phyloP scores from a whole-genome alignment of 92 coral and sea anemone genomes.

The Scolanthus callimorphus region DNA sequence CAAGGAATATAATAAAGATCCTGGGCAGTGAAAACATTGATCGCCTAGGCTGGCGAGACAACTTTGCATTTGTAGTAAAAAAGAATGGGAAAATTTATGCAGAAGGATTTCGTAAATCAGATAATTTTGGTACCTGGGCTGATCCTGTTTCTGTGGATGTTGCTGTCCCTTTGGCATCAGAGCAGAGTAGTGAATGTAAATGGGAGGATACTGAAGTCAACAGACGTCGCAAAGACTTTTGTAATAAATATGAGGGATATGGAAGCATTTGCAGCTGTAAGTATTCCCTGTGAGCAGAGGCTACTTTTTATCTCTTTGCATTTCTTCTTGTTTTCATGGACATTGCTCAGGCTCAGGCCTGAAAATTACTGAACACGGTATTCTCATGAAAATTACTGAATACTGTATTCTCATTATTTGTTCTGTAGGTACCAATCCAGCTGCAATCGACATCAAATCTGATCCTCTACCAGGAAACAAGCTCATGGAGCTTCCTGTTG shows the following conservation, averaged over 20 bases:
- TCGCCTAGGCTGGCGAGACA: constrained; percentile 81
- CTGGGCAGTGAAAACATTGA: constrained; percentile 85
- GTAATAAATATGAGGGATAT: constrained; percentile 95
- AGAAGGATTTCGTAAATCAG: constrained; percentile 74
- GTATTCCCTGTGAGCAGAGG: no score
- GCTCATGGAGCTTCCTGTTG: constrained; percentile 78
- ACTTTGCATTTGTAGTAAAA: constrained; percentile 90
- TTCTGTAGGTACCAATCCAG: constrained; percentile 89
- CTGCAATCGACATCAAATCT: constrained; percentile 69
- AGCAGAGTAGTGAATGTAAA: constrained; percentile 62
- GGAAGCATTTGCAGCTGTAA: constrained; percentile 99
- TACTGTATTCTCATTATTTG: no score
- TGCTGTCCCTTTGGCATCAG: constrained; percentile 62
- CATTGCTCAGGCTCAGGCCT: no score
- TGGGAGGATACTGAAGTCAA: constrained; percentile 81
- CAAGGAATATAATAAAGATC: constrained; percentile 70
- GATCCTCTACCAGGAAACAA: constrained; percentile 66
- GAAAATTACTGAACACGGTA: no score
- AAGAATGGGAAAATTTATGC: constrained; percentile 87
- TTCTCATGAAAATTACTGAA: no score
- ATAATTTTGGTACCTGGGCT: constrained; percentile 82
- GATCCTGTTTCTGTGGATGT: constrained; percentile 79
- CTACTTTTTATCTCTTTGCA: no score
- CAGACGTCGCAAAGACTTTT: constrained; percentile 71
- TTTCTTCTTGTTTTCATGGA: no score